Conservation (phyloP, 2,113 vertebrate genomes). For the Pitta sordida region DNA sequence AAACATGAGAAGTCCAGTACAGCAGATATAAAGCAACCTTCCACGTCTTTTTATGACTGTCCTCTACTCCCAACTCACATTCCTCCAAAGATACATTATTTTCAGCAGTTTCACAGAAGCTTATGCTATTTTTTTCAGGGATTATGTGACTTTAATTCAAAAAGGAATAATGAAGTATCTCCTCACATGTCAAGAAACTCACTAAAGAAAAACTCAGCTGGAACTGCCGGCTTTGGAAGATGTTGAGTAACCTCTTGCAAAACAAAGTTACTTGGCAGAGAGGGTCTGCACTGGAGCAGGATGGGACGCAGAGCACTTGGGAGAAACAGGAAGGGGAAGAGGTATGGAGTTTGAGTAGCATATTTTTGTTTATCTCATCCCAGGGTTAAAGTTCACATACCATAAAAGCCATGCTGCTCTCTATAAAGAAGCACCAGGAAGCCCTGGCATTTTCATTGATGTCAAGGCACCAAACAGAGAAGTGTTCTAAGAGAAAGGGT, state of each 20-base stretch:
- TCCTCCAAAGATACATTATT: not conserved
- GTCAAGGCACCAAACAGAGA: not conserved
- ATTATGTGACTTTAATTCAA: not conserved
- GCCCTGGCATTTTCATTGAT: not conserved
- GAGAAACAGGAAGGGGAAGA: not conserved
- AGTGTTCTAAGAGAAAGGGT: not conserved
- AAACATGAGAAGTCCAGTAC: not conserved
- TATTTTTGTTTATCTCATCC: not conserved
- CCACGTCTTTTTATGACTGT: not conserved
- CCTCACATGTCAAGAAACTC: not conserved
- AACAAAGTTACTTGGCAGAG: not conserved
- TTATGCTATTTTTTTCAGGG: not conserved
- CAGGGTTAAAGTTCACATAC: not conserved
- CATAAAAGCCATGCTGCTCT: not conserved
- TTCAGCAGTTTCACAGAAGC: not conserved
- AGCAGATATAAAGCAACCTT: not conserved
- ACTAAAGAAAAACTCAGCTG: not conserved
- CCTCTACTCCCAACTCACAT: not conserved
- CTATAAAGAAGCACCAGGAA: not conserved
- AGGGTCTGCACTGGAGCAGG: not conserved
- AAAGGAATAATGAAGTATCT: not conserved
- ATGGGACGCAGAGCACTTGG: not conserved
- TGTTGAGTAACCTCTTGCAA: not conserved
- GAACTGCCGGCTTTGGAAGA: not conserved
- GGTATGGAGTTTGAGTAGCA: not conserved